Percentiles rank a stretch among this genome's conserved stretches.
Evolutionary conservation across 2,888 invertebrate genomes (phyloP).

Genomic region (Anarsia innoxiella): DNA sequence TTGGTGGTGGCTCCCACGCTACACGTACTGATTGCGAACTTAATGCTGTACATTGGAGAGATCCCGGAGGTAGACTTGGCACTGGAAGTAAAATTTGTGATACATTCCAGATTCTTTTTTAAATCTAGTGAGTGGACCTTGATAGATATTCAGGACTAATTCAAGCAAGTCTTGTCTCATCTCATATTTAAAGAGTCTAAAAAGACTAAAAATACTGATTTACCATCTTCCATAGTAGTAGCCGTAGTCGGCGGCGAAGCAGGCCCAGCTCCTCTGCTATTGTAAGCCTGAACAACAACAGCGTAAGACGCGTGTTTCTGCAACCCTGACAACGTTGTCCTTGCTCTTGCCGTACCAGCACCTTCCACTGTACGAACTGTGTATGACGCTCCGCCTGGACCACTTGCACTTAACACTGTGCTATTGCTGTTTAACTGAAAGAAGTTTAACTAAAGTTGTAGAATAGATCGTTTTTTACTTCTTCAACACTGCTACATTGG

Average conservation of each 20-base stretch:
- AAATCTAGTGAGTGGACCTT: too few relatives aligned
- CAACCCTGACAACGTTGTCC: slow-evolving; percentile 78
- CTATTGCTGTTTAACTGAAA: slow-evolving; percentile 61
- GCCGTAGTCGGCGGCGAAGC: slow-evolving; percentile 86
- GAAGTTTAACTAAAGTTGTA: too few relatives aligned
- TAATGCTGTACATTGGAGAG: slow-evolving; percentile 86
- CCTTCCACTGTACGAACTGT: slow-evolving; percentile 86
- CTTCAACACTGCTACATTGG: too few relatives aligned
- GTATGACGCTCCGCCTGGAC: slow-evolving; percentile 73
- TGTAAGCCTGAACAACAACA: slow-evolving; percentile 90
- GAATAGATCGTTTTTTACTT: too few relatives aligned
- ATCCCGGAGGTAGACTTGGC: slow-evolving; percentile 89
- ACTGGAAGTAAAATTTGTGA: slow-evolving; percentile 64
- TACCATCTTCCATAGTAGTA: slow-evolving; percentile 89
- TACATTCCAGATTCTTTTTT: neutral
- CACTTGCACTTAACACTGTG: slow-evolving; percentile 58
- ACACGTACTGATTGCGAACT: slow-evolving; percentile 90
- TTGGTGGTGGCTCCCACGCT: slow-evolving; percentile 88
- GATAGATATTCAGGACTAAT: too few relatives aligned
- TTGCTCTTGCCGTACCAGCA: slow-evolving; percentile 81
- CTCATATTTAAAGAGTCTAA: too few relatives aligned
- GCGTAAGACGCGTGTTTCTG: slow-evolving; percentile 87
- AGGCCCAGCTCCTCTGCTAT: slow-evolving; percentile 90
- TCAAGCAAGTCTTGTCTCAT: neutral
- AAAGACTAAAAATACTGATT: slow-evolving; percentile 26